These are phyloP conservation scores for Boulengeromyrus knoepffleri DNA, from an alignment of 2,113 vertebrate genomes.

Conservation along the genomic window DNA sequence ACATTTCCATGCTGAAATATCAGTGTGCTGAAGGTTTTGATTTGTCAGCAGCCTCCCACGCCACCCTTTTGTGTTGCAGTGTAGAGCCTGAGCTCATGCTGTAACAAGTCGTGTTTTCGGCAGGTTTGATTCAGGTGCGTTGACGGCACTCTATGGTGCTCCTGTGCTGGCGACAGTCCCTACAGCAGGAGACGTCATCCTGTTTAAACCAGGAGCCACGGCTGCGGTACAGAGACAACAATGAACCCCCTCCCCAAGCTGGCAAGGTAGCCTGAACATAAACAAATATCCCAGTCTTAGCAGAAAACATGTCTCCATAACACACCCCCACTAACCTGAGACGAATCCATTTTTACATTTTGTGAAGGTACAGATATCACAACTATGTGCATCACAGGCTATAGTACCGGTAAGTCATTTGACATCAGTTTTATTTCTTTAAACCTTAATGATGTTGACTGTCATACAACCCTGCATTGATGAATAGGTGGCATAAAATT, in stretches of 20 bases:
- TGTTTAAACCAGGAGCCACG: not conserved
- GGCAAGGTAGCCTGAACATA: not conserved
- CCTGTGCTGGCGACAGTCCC: not conserved
- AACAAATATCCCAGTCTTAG: not conserved
- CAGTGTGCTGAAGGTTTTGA: not conserved
- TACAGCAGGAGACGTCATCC: not conserved
- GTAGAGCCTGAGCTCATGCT: not conserved
- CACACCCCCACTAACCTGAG: not conserved
- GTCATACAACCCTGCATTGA: not conserved
- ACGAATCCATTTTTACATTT: not conserved
- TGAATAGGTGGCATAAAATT: not conserved
- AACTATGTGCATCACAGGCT: not conserved
- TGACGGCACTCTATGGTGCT: not conserved
- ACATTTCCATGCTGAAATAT: slow-evolving; percentile 1
- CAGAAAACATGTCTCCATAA: not conserved
- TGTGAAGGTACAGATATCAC: not conserved
- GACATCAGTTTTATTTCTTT: not conserved
- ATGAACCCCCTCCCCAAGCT: not conserved
- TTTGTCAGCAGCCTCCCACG: slow-evolving; percentile 9
- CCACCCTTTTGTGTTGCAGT: not conserved
- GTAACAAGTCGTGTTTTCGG: not conserved
- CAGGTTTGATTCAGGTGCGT: not conserved
- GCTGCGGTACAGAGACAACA: not conserved
- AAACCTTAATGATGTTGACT: not conserved
- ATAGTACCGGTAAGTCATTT: not conserved